phyloP scores from a whole-genome alignment of 2,888 invertebrate genomes.

The Orgyia antiqua region DNA sequence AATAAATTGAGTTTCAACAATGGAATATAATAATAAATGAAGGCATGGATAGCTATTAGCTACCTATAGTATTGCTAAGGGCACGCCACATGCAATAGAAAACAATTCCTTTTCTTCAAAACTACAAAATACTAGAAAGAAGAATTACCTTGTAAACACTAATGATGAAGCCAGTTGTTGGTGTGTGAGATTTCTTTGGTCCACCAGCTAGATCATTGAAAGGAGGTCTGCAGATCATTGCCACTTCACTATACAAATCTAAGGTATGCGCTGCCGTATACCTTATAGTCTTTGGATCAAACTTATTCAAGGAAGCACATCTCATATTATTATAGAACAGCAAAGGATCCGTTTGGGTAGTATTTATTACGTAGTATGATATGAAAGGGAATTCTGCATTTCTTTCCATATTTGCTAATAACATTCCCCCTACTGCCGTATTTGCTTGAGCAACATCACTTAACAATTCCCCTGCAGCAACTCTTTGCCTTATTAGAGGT shows the following conservation, averaged over 20 bases:
- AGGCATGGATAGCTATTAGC: too few species aligned
- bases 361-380: constrained; percentile 93
- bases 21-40: too few species aligned
- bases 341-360: constrained; percentile 89
- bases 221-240: constrained; percentile 93
- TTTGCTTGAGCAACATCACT: constrained; percentile 86
- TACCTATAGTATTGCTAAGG: too few species aligned
- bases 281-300: constrained; percentile 86
- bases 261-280: constrained; percentile 93
- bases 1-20: too few species aligned
- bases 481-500: constrained; percentile 87
- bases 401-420: constrained; percentile 93
- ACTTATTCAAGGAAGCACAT: constrained; percentile 89
- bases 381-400: constrained; percentile 95
- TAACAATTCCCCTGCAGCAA: constrained; percentile 86
- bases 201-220: constrained; percentile 87
- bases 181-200: constrained; percentile 86
- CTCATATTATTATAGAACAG: constrained; percentile 92
- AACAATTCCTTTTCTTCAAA: too few species aligned
- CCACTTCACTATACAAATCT: constrained; percentile 93
- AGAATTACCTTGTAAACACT: constrained; percentile 91
- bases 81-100: too few species aligned
- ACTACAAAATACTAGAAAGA: too few species aligned
- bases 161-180: constrained; percentile 92
- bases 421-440: constrained; percentile 88